Evolutionary conservation across 2,113 vertebrate species (phyloP), one percentile per base, ranked within the genome.

Genomic region (Osmerus eperlanus): DNA sequence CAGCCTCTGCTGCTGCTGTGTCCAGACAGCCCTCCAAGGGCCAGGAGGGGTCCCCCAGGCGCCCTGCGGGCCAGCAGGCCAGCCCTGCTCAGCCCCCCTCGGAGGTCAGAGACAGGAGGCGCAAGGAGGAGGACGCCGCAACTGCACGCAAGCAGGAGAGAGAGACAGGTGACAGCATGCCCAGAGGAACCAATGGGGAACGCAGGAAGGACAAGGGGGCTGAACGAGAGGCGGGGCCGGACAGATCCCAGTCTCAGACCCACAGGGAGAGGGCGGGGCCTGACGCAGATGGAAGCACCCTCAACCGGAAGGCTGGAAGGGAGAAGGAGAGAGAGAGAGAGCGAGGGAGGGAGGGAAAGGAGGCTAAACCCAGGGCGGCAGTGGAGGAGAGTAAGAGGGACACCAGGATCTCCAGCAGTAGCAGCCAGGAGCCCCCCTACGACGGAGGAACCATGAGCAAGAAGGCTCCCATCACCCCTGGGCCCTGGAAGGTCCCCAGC

Each of bases 401-500:
- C n/a, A 81, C 76, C n/a, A 81, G 86, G 68, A 86, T 84, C 12
- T 89, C 86, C 0, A 88, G 81, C 80, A 87, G 81, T 62, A 79
- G 81, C 89, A 79, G 79, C 70, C 91, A 69, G 76, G 90, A 91
- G 70, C 86, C 82, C n/a, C 67, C 73, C 70, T 85, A 78, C 87
- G 93, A 86, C 29, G 84, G 87, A 0, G 86, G 80, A 66, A 78
- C 84, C 55, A 77, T 85, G 3, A 84, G 64, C 60, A 96, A 92
- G 91, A 97, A 93, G 85, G 41, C 91, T 2, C 88, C 89, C 0
- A 94, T 99, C 77, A 94, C 93, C 52, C 97, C 96, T 0, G 97
- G 97, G 2, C 97, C 96, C 0, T 99, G 97, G 97, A 97, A 95
- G 84, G 95, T 98, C 47, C 97, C 97, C 3, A 89, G 91, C 21